A percentile compares a stretch with the other conserved stretches of the same genome.
Conservation (phyloP, 2,113 vertebrate species). For the Python bivittatus region DNA sequence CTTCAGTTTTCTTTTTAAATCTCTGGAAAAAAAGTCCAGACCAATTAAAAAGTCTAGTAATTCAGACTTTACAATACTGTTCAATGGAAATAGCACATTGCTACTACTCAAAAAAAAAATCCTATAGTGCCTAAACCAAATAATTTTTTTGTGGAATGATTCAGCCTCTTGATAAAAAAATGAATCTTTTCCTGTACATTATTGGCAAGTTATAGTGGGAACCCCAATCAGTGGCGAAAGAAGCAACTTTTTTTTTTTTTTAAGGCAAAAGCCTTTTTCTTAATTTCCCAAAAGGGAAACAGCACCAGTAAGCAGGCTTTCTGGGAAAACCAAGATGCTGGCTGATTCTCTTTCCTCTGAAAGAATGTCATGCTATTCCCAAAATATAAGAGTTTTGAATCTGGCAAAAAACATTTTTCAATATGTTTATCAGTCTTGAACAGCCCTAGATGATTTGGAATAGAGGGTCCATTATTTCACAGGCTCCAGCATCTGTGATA, state of each 20-base stretch:
- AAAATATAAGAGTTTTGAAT: not conserved
- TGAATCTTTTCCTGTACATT: not conserved
- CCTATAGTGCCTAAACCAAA: not conserved
- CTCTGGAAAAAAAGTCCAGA: not conserved
- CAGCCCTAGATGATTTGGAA: not conserved
- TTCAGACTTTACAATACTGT: not conserved
- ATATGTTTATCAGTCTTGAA: too few relatives aligned
- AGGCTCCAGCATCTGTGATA: too few relatives aligned
- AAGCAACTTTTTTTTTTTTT: too few relatives aligned
- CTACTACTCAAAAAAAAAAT: not conserved
- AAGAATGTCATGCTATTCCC: not conserved
- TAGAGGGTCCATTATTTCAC: not conserved
- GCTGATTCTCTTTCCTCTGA: not conserved
- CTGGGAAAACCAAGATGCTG: not conserved
- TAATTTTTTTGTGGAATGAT: not conserved
- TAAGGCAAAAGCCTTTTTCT: not conserved
- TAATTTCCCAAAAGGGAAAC: not conserved
- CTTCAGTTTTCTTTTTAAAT: not conserved
- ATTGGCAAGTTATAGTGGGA: not conserved
- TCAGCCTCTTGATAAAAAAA: not conserved
- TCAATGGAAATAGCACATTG: not conserved
- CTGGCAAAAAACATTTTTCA: too few relatives aligned
- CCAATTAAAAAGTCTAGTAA: not conserved
- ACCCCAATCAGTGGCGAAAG: not conserved
- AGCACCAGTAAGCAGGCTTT: not conserved